These are phyloP conservation scores for Scarus forsteni DNA, from an alignment of 2,797 vertebrate species.

Conservation along the genomic window DNA sequence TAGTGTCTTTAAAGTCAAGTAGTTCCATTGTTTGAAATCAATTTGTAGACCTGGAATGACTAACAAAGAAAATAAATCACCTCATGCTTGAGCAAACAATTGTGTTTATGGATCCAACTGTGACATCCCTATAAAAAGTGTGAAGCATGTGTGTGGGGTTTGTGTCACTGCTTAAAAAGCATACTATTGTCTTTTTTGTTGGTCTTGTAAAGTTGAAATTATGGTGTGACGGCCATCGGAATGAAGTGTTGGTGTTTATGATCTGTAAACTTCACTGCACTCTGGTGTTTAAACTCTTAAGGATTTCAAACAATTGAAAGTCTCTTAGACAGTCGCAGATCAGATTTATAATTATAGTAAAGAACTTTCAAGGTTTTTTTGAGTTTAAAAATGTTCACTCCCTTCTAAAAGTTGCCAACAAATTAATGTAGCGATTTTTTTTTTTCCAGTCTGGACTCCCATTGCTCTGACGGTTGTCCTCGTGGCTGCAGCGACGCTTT, in stretches of 20 bases:
- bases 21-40: neutral
- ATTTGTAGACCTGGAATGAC: neutral
- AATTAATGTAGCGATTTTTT: neutral
- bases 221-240: neutral
- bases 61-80: neutral
- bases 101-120: neutral
- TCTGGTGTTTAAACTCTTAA: neutral
- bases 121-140: neutral
- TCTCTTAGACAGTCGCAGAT: too few relatives aligned
- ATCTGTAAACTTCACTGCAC: neutral
- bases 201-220: neutral
- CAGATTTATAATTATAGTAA: too few relatives aligned
- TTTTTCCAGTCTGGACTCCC: slow-evolving; percentile 90
- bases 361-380: too few relatives aligned
- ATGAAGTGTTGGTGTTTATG: neutral
- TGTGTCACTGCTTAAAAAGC: neutral
- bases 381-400: too few relatives aligned
- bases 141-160: neutral
- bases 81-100: neutral
- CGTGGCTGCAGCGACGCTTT: slow-evolving; percentile 94
- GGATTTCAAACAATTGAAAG: too few relatives aligned
- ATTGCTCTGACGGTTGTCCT: slow-evolving; percentile 93
- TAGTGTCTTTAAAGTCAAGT: neutral
- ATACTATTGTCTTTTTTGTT: neutral
- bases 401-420: too few relatives aligned